These are phyloP conservation scores for Ypsolopha sequella DNA, from an alignment of 2,888 invertebrate genomes.

Conservation along the genomic window DNA sequence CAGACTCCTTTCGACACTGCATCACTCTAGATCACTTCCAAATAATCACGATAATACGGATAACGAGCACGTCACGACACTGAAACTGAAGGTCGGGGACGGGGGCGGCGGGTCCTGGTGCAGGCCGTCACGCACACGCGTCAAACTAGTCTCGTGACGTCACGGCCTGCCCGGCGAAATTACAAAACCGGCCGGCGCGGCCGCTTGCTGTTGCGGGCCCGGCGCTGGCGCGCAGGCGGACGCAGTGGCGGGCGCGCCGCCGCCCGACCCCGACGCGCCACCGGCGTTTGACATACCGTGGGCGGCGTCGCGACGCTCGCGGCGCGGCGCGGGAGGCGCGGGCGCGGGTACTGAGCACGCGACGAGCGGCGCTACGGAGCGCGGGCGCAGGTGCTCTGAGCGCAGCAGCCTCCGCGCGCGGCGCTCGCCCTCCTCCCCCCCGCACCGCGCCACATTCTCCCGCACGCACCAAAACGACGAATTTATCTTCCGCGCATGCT, in stretches of 20 bases:
- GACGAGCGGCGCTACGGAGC: slow-evolving; percentile 70
- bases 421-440: slow-evolving; percentile 63
- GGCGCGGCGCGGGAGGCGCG: slow-evolving; percentile 41
- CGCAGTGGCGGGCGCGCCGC: slow-evolving; percentile 65
- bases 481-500: slow-evolving; percentile 66
- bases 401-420: slow-evolving; percentile 74
- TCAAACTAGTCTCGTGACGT: slow-evolving; percentile 69
- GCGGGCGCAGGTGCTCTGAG: slow-evolving; percentile 80
- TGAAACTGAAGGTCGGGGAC: slow-evolving; percentile 55
- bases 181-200: slow-evolving; percentile 63
- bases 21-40: background rate
- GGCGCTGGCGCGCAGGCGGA: slow-evolving; percentile 22
- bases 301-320: slow-evolving; percentile 54
- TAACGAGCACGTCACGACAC: slow-evolving; percentile 61
- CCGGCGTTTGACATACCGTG: slow-evolving; percentile 56
- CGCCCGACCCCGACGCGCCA: slow-evolving; percentile 66
- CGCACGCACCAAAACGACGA: slow-evolving; percentile 63
- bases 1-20: background rate
- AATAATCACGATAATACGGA: slow-evolving; percentile 18
- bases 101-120: slow-evolving; percentile 49
- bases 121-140: slow-evolving; percentile 60
- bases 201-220: slow-evolving; percentile 34
- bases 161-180: slow-evolving; percentile 63
- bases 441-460: slow-evolving; percentile 20
- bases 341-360: slow-evolving; percentile 62